Conservation (phyloP, 1,140 invertebrate species). For the Leptopilina clavipes region DNA sequence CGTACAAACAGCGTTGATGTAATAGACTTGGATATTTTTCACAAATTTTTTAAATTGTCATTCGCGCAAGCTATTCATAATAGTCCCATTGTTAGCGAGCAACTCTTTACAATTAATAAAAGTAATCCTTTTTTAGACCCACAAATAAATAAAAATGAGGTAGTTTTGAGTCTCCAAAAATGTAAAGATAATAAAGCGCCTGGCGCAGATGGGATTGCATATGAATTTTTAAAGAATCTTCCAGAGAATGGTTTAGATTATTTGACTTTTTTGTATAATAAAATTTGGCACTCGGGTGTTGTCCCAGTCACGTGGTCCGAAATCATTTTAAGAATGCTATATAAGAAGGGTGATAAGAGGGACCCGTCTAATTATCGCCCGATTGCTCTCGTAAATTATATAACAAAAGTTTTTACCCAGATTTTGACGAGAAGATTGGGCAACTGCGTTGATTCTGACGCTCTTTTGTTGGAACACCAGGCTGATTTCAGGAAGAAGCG, state of each 20-base stretch:
- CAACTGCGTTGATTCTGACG: no score
- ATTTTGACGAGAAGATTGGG: background rate
- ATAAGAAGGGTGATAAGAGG: background rate
- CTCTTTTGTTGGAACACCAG: no score
- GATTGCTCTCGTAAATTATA: no score
- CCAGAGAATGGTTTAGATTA: no score
- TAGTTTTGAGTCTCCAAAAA: background rate
- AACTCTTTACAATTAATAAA: background rate
- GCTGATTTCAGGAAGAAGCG: no score
- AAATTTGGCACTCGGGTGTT: background rate
- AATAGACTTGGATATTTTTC: no score
- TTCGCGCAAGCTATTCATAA: no score
- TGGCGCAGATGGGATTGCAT: background rate
- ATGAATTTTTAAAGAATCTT: background rate
- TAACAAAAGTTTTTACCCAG: background rate
- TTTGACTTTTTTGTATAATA: no score
- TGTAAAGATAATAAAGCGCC: background rate
- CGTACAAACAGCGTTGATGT: background rate
- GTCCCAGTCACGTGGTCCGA: no score
- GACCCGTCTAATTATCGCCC: background rate
- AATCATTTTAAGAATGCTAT: background rate
- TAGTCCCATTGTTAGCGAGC: no score
- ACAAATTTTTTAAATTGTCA: no score
- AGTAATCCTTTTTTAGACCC: background rate
- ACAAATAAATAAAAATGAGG: background rate